A percentile compares a stretch with the other conserved stretches of the same genome.
Conservation (phyloP, 2,888 invertebrate genomes). For the Spilosoma lubricipeda region DNA sequence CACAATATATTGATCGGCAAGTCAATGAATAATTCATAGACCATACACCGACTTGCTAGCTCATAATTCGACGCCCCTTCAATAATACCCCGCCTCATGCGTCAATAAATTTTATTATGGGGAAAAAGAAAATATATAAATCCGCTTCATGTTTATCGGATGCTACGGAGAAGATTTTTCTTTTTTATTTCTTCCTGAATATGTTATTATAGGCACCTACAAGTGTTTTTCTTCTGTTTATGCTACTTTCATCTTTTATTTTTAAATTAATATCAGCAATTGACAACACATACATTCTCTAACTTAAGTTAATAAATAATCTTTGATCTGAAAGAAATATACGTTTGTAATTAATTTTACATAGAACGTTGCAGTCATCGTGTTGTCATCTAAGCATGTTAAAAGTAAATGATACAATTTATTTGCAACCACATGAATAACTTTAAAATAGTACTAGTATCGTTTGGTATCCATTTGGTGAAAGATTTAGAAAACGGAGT, state of each 20-base stretch:
- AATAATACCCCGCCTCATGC: conserved; percentile 52
- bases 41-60: conserved; percentile 54
- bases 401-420: neutral
- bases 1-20: conserved; percentile 48
- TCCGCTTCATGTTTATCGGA: conserved; percentile 30
- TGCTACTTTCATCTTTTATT: neutral
- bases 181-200: conserved; percentile 30
- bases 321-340: too few species aligned
- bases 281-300: neutral
- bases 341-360: neutral
- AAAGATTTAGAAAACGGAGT: too few species aligned
- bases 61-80: conserved; percentile 58
- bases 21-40: conserved; percentile 57
- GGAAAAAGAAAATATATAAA: conserved; percentile 33
- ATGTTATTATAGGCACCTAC: neutral
- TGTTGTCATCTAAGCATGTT: neutral
- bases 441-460: too few species aligned
- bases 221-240: neutral
- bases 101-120: conserved; percentile 43
- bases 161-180: conserved; percentile 23
- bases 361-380: neutral
- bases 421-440: neutral
- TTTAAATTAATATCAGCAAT: neutral
- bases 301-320: neutral
- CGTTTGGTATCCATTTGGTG: too few species aligned